These are phyloP conservation scores for Falco rusticolus DNA, from an alignment of 2,797 vertebrate genomes.

Conservation along the genomic window DNA sequence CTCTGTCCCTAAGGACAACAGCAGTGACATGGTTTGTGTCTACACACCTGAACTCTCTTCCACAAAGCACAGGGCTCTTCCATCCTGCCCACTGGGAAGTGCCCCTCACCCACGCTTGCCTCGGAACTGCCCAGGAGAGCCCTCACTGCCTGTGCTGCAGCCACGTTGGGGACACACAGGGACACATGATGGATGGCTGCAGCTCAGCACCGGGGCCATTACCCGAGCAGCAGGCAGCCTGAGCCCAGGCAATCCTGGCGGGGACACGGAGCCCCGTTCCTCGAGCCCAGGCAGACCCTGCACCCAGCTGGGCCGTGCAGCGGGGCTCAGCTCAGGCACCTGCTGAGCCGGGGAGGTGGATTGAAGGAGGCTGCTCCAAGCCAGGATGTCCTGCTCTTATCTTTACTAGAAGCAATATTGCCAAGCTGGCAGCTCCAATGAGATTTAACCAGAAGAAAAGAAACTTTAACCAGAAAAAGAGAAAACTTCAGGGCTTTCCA, in stretches of 20 bases:
- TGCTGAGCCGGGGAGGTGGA: background rate
- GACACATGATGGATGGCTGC: rapidly evolving
- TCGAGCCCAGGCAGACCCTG: background rate
- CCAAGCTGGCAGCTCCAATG: background rate
- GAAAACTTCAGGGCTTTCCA: background rate
- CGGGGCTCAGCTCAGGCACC: rapidly evolving
- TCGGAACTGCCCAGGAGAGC: background rate
- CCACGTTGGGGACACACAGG: rapidly evolving
- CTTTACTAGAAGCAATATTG: background rate
- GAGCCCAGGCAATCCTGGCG: background rate
- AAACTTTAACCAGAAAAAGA: background rate
- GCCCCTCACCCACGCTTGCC: rapidly evolving
- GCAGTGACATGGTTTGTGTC: background rate
- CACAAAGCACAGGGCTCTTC: background rate
- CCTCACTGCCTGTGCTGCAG: background rate
- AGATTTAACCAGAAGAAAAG: background rate
- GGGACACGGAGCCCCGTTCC: background rate
- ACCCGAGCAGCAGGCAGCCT: background rate
- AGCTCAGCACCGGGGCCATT: background rate
- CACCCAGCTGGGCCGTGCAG: rapidly evolving
- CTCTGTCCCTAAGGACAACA: background rate
- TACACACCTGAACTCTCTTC: background rate
- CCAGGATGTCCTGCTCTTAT: background rate
- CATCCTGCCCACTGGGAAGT: background rate
- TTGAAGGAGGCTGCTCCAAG: background rate